These are phyloP conservation scores for Melanostoma mellinum DNA, from an alignment of 2,888 invertebrate species.

Conservation along the genomic window DNA sequence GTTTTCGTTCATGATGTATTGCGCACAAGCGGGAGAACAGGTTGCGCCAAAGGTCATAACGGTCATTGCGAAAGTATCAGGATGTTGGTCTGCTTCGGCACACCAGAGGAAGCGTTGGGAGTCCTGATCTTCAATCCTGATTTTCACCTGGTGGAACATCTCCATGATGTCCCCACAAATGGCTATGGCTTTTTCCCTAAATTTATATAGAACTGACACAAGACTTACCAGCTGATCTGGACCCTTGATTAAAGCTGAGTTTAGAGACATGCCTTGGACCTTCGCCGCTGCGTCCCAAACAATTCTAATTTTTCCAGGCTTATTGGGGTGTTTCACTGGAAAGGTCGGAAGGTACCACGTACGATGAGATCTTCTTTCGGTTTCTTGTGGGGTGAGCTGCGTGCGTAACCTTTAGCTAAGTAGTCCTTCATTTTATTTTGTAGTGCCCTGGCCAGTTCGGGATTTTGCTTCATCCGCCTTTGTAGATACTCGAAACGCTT, in stretches of 20 bases:
- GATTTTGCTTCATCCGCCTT: not conserved
- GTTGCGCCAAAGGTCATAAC: constrained; percentile 37
- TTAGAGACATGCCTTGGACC: constrained; percentile 3
- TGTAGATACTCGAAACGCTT: constrained; percentile 3
- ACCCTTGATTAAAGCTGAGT: not conserved
- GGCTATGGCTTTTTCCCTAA: constrained; percentile 15
- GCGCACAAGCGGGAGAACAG: constrained; percentile 18
- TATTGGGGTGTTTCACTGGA: constrained; percentile 17
- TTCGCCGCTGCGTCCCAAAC: not conserved
- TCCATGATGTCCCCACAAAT: constrained; percentile 33
- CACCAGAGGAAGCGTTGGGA: constrained; percentile 34
- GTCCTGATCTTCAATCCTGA: constrained; percentile 23
- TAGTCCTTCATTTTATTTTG: constrained; percentile 13
- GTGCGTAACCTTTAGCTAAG: not conserved
- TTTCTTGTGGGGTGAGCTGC: constrained; percentile 13
- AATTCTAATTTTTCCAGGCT: constrained; percentile 8
- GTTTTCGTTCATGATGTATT: constrained; percentile 31
- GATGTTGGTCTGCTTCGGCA: not conserved
- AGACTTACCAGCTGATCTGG: not conserved
- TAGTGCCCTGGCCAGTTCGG: constrained; percentile 19
- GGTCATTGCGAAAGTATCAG: constrained; percentile 20
- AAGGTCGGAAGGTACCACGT: not conserved
- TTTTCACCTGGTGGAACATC: constrained; percentile 31
- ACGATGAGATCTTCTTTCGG: not conserved
- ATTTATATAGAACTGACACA: constrained; percentile 11